phyloP scores from a whole-genome alignment of 2,113 vertebrate genomes.

The Copsychus sechellarum region DNA sequence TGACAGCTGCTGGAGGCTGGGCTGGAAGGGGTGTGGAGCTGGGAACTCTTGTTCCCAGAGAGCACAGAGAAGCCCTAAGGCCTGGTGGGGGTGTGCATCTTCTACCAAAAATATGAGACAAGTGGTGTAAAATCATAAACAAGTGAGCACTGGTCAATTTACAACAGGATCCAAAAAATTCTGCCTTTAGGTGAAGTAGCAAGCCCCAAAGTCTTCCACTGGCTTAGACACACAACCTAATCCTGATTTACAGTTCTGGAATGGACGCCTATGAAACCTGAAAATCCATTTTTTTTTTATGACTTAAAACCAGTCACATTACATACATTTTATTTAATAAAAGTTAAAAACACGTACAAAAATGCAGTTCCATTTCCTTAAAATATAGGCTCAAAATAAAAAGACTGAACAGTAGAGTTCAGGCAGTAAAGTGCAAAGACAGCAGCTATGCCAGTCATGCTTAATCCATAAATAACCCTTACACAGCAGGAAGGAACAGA shows the following conservation, averaged over 20 bases:
- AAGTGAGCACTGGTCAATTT: not conserved
- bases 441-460: not conserved
- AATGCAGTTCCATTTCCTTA: constrained; percentile 55
- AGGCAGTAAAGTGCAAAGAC: constrained; percentile 70
- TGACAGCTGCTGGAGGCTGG: not conserved
- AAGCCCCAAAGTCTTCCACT: not conserved
- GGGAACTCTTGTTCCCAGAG: not conserved
- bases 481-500: not conserved
- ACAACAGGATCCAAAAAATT: not conserved
- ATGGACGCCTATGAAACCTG: not conserved
- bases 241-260: not conserved
- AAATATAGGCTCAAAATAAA: constrained; percentile 62
- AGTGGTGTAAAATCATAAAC: not conserved
- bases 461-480: not conserved
- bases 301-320: constrained; percentile 45
- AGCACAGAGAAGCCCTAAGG: not conserved
- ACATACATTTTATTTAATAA: constrained; percentile 62
- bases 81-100: fast-evolving
- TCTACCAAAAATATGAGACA: not conserved
- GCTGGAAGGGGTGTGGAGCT: not conserved
- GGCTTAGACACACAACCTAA: not conserved
- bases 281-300: constrained; percentile 24
- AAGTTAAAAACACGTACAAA: constrained; percentile 63
- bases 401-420: constrained; percentile 47
- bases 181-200: not conserved